Evolutionary conservation across 2,888 invertebrate species (phyloP).

Genomic region (Macrosoma leucophasiata): DNA sequence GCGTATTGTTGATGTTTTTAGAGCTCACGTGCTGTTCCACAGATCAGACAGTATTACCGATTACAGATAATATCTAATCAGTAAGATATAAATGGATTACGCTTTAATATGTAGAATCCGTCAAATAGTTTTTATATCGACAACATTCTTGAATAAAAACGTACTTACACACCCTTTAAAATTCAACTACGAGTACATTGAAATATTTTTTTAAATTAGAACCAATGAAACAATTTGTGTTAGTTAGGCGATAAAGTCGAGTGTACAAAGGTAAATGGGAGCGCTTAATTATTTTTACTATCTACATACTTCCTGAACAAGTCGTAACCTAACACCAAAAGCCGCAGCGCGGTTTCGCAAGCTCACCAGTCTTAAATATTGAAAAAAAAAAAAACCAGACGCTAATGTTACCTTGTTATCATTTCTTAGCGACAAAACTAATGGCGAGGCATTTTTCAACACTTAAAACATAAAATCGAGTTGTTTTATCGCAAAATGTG

Average conservation of each 20-base stretch:
- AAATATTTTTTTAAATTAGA: no score
- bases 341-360: slow-evolving; percentile 33
- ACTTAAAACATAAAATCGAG: slow-evolving; percentile 60
- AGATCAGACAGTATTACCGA: no score
- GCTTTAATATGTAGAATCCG: no score
- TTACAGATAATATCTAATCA: no score
- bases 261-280: slow-evolving; percentile 7
- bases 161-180: no score
- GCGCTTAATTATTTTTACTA: slow-evolving; percentile 38
- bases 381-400: slow-evolving; percentile 34
- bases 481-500: slow-evolving; percentile 59
- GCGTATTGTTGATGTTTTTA: no score
- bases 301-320: slow-evolving; percentile 39
- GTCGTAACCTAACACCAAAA: slow-evolving; percentile 40
- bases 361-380: slow-evolving; percentile 44
- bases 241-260: slow-evolving; percentile 8
- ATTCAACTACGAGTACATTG: no score
- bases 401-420: slow-evolving; percentile 43
- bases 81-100: no score
- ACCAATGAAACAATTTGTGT: no score
- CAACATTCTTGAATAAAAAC: no score
- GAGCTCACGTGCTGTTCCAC: no score
- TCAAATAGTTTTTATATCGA: no score
- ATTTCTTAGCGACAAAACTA: slow-evolving; percentile 37
- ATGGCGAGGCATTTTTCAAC: slow-evolving; percentile 54